Evolutionary conservation across 2,113 vertebrate species (phyloP).

Genomic region (Thalassarche chlororhynchos): DNA sequence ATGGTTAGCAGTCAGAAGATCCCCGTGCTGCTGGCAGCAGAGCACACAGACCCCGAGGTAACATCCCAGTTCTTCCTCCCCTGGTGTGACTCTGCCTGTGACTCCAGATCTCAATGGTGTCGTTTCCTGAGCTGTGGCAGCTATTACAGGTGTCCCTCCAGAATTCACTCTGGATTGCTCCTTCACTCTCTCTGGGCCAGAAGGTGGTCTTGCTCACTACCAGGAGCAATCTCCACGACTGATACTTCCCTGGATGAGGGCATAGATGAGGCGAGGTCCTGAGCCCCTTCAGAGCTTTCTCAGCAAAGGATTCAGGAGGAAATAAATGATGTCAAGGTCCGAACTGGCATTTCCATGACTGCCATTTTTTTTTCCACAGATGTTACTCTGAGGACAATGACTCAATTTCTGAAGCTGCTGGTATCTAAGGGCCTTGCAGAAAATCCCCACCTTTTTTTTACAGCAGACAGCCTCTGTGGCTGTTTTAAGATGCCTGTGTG

Average conservation of each 20-base stretch:
- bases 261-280: accelerated
- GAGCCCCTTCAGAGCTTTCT: not conserved
- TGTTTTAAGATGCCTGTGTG: not conserved
- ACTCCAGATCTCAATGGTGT: not conserved
- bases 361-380: not conserved
- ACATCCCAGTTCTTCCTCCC: not conserved
- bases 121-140: not conserved
- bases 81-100: not conserved
- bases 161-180: not conserved
- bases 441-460: not conserved
- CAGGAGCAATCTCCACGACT: not conserved
- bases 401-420: not conserved
- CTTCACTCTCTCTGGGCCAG: not conserved
- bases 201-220: not conserved
- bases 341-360: not conserved
- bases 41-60: not conserved
- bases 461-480: not conserved
- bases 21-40: not conserved
- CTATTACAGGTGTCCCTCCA: not conserved
- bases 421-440: not conserved
- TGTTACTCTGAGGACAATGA: not conserved
- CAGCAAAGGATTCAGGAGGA: not conserved
- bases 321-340: not conserved
- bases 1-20: not conserved
- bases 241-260: not conserved